A percentile compares a stretch with the other conserved stretches of the same genome.
Evolutionary conservation across 2,797 vertebrate species (phyloP).

Genomic region (Champsocephalus gunnari): DNA sequence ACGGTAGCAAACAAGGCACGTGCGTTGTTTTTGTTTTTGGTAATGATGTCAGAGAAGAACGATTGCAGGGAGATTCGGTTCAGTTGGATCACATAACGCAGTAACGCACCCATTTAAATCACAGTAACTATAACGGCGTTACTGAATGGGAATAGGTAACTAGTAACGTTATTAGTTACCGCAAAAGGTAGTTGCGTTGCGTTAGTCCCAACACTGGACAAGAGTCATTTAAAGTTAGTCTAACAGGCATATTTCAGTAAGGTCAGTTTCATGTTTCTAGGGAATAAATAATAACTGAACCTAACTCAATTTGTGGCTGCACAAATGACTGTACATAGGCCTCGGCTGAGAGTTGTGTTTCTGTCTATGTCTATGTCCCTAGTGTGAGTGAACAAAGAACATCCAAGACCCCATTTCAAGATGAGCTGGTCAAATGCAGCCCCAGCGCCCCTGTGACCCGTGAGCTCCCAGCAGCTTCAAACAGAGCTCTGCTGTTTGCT

Average conservation of each 20-base stretch:
- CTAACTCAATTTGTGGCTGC: constrained; percentile 60
- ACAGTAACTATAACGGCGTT: too few species aligned
- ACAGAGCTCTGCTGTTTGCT: constrained; percentile 77
- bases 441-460: constrained; percentile 71
- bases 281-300: constrained; percentile 62
- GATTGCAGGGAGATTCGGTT: too few species aligned
- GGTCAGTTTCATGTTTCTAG: constrained; percentile 51
- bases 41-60: too few species aligned
- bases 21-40: too few species aligned
- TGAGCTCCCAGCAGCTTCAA: constrained; percentile 77
- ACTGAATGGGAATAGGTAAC: too few species aligned
- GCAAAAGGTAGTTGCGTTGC: too few species aligned
- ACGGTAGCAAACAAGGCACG: too few species aligned
- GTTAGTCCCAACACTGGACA: too few species aligned
- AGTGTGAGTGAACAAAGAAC: constrained; percentile 74
- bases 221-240: constrained; percentile 14
- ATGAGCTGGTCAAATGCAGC: constrained; percentile 81
- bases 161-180: too few species aligned
- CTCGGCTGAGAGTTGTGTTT: constrained; percentile 56
- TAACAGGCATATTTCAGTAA: constrained; percentile 49
- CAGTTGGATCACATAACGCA: too few species aligned
- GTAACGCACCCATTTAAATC: too few species aligned
- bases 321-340: constrained; percentile 63
- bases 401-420: constrained; percentile 77
- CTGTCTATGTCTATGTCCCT: constrained; percentile 50